Percentiles rank a stretch among this genome's conserved stretches.
These are phyloP conservation scores for Hemitrygon akajei DNA, from an alignment of 2,797 vertebrate species.

Conservation along the genomic window DNA sequence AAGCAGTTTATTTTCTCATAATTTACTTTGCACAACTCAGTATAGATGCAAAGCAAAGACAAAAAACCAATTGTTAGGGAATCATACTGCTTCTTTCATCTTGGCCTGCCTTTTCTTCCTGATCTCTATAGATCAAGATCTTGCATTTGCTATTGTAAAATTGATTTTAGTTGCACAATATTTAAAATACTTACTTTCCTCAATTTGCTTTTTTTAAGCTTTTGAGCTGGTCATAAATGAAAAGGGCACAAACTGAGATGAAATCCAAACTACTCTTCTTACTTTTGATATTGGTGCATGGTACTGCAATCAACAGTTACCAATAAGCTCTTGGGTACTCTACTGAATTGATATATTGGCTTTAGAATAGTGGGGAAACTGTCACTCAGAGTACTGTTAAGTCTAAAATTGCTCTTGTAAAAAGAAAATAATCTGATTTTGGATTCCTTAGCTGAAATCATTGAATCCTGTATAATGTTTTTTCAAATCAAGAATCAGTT, in stretches of 20 bases:
- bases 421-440: not conserved
- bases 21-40: not conserved
- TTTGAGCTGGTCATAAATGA: not conserved
- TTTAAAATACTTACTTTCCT: not conserved
- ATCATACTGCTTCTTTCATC: not conserved
- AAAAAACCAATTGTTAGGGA: not conserved
- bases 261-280: not conserved
- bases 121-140: not conserved
- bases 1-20: not conserved
- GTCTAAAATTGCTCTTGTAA: conserved; percentile 46
- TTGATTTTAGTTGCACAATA: not conserved
- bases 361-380: not conserved
- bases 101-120: not conserved
- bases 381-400: conserved; percentile 44
- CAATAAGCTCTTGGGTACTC: not conserved
- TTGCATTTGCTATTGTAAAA: not conserved
- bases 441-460: not conserved
- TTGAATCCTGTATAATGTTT: not conserved
- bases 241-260: too few relatives aligned
- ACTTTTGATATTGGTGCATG: not conserved
- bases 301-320: not conserved
- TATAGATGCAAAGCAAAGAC: not conserved
- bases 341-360: not conserved
- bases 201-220: not conserved
- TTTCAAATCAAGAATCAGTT: too few relatives aligned